Conservation (phyloP, 64 coral and sea anemone species). For the Exaiptasia diaphana region DNA sequence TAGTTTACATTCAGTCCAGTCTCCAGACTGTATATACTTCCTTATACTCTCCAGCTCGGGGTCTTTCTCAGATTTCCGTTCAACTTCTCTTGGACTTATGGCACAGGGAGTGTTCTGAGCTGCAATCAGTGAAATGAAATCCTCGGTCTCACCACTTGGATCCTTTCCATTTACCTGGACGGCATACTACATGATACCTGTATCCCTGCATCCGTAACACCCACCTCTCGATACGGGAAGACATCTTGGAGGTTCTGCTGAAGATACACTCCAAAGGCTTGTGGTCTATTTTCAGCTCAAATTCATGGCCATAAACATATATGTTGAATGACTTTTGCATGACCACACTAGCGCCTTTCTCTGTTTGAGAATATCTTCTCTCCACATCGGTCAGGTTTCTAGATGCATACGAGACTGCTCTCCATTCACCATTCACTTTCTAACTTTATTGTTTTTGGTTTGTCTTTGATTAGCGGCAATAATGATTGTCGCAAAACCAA, state of each 20-base stretch:
- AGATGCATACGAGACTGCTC: conserved; percentile 29
- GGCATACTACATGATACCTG: conserved; percentile 1
- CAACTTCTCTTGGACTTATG: no score
- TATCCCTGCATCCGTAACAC: conserved; percentile 15
- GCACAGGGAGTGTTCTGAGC: no score
- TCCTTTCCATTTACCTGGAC: neutral
- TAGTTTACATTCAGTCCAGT: no score
- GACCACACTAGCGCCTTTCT: conserved; percentile 23
- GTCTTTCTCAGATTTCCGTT: no score
- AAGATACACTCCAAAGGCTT: conserved; percentile 26
- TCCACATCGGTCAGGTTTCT: conserved; percentile 7
- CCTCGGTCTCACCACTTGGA: no score
- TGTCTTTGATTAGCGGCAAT: no score
- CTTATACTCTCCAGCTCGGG: no score
- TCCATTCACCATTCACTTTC: neutral
- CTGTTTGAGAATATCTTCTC: conserved; percentile 41
- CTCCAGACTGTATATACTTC: no score
- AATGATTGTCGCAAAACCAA: no score
- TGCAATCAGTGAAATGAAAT: no score
- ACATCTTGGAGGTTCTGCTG: conserved; percentile 10
- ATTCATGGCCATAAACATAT: conserved; percentile 25
- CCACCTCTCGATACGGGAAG: conserved; percentile 14
- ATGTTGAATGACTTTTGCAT: neutral
- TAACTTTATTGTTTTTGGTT: no score
- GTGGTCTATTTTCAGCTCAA: conserved; percentile 39